Base-by-base conservation (phyloP, 2,888 invertebrate genomes). In the Pristionchus exspectatus region DNA sequence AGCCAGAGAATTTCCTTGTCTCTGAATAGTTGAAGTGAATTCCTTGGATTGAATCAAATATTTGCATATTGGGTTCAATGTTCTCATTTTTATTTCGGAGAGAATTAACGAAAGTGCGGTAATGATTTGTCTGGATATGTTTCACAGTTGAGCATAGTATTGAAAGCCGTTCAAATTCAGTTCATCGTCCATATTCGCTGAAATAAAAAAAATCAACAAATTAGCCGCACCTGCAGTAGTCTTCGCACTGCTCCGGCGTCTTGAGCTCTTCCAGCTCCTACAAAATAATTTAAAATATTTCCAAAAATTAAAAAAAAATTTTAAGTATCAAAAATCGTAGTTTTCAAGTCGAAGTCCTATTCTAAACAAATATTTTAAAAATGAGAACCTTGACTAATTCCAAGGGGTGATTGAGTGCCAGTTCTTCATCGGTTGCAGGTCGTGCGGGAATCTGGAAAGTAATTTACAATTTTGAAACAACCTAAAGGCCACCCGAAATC, bases 1-100 rank as follows among this genome's bases (percentile, higher is more conserved):
- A 92, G 74, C 93, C 93, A 93, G 18, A 93, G 88, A 38, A 93
- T 92, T 88, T 93, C 93, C 85, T 93, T 92, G 87, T 91, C 90
- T 77, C 90, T 91, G 83, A 24, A 88, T n/a, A 4, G 56, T 2
- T 30, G n/a, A 84, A 14, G n/a, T 83, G 44, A 50, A 50, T 18
- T 83, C 83, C 50, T n/a, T 54, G 16, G 33, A 30, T 12, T 74
- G 12, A 30, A n/a, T n/a, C 44, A 18, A 30, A 3, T 81, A 38
- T 38, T n/a, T n/a, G n/a, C n/a, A n/a, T n/a, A n/a, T n/a, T n/a
- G n/a, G n/a, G n/a, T n/a, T 38, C 33, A 77, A 77, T 72, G 9
- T 2, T 59, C 21, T 7, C 21, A 59, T 2, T 4, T 59, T 18
- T 59, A 4, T 24, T 59, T 59, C 59, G 59, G 59, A 59, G 9